These are phyloP conservation scores for Chunga burmeisteri DNA, from an alignment of 2,113 vertebrate species.

Conservation along the genomic window DNA sequence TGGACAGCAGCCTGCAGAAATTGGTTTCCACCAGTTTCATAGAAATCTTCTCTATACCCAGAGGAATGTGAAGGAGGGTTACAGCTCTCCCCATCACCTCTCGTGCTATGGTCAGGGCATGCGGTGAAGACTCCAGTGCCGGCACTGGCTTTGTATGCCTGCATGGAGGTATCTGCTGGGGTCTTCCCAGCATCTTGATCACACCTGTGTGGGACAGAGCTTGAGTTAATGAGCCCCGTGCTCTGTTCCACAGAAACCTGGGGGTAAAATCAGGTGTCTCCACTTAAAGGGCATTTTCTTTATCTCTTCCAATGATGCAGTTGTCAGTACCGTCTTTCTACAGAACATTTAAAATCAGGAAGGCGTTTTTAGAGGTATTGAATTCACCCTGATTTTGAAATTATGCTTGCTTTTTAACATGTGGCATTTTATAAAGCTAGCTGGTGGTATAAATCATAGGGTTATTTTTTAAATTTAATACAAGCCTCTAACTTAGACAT, in stretches of 20 bases:
- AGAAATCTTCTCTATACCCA: neutral
- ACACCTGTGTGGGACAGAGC: rapidly evolving
- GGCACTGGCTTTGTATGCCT: neutral
- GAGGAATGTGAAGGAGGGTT: neutral
- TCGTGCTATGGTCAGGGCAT: rapidly evolving
- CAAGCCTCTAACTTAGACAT: neutral
- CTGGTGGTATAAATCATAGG: neutral
- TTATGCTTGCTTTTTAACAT: neutral
- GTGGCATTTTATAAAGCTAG: neutral
- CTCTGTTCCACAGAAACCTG: neutral
- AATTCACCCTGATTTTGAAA: neutral
- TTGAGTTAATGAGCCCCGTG: neutral
- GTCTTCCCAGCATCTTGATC: neutral
- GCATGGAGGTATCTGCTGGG: neutral
- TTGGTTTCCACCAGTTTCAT: neutral
- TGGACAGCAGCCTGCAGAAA: neutral
- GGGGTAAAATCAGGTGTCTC: neutral
- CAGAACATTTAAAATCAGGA: neutral
- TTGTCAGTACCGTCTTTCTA: neutral
- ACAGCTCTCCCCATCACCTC: neutral
- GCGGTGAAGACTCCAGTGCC: rapidly evolving
- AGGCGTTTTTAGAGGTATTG: neutral
- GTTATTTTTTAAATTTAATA: neutral
- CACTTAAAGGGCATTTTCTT: neutral
- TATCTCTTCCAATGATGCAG: neutral